Evolutionary conservation across 2,888 invertebrate species (phyloP).

Genomic region (Melanophora roralis): DNA sequence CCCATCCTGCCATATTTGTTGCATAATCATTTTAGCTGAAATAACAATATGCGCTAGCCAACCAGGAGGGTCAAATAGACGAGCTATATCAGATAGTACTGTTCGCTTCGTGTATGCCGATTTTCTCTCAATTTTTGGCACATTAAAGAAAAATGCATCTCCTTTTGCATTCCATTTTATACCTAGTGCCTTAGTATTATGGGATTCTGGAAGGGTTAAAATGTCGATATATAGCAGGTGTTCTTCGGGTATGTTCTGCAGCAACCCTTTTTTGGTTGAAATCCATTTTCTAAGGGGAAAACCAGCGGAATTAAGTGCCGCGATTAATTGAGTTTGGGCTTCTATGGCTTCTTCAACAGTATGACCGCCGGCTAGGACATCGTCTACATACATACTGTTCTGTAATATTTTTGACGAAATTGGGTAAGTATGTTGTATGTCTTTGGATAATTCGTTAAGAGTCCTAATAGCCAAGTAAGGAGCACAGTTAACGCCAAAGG

Average conservation of each 20-base stretch:
- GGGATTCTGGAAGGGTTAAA: background rate
- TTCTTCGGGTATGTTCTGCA: constrained; percentile 1
- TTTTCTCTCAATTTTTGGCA: background rate
- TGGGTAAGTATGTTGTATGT: background rate
- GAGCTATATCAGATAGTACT: background rate
- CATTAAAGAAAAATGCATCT: constrained; percentile 2
- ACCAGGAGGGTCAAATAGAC: constrained; percentile 1
- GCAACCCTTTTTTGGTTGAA: background rate
- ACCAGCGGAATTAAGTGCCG: background rate
- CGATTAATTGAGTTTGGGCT: background rate
- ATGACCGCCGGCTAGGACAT: background rate
- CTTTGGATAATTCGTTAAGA: background rate
- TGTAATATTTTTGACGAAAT: background rate
- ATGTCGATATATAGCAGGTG: no score
- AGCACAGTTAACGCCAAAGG: constrained; percentile 6
- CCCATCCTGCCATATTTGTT: background rate
- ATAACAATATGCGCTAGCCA: background rate
- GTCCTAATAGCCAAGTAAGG: background rate
- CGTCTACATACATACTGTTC: constrained; percentile 2
- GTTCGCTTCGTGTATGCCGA: background rate
- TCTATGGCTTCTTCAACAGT: background rate
- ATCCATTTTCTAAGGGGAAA: constrained; percentile 17
- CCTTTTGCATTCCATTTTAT: background rate
- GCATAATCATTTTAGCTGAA: constrained; percentile 5
- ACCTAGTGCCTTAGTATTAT: background rate